Evolutionary conservation across 2,113 vertebrate genomes (phyloP).

Genomic region (Acanthisitta chloris): DNA sequence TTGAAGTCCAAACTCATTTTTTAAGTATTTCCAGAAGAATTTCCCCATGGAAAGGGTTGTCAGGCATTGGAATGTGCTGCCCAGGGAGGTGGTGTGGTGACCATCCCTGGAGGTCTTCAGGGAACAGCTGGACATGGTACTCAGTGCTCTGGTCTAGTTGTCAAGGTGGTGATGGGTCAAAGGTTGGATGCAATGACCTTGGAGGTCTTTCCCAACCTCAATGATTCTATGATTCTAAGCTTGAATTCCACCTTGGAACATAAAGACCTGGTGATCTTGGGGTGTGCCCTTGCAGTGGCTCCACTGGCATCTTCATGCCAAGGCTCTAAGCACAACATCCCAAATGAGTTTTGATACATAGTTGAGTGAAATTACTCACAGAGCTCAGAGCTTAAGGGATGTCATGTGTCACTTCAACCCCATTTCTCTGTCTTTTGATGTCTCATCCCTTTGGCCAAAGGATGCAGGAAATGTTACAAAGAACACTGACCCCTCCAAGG

Average conservation of each 20-base stretch:
- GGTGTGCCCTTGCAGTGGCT: background rate
- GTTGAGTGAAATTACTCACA: background rate
- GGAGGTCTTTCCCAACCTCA: background rate
- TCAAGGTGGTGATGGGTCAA: background rate
- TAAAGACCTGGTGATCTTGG: background rate
- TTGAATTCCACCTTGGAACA: background rate
- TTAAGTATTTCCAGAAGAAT: background rate
- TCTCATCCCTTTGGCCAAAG: background rate
- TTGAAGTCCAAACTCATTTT: background rate
- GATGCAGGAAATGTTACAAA: background rate
- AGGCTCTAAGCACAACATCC: background rate
- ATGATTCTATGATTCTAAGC: background rate
- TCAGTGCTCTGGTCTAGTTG: too few species aligned
- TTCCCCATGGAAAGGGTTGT: rapidly evolving
- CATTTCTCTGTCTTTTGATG: background rate
- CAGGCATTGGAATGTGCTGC: background rate
- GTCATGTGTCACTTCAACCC: rapidly evolving
- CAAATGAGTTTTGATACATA: background rate
- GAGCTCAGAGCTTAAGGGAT: background rate
- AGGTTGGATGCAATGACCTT: rapidly evolving
- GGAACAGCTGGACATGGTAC: background rate
- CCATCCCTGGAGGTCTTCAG: background rate
- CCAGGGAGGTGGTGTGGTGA: background rate
- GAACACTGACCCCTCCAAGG: background rate
- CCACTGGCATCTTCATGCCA: background rate